Base-by-base conservation (phyloP, 2,797 vertebrate species). In the Poeciliopsis turneri region DNA sequence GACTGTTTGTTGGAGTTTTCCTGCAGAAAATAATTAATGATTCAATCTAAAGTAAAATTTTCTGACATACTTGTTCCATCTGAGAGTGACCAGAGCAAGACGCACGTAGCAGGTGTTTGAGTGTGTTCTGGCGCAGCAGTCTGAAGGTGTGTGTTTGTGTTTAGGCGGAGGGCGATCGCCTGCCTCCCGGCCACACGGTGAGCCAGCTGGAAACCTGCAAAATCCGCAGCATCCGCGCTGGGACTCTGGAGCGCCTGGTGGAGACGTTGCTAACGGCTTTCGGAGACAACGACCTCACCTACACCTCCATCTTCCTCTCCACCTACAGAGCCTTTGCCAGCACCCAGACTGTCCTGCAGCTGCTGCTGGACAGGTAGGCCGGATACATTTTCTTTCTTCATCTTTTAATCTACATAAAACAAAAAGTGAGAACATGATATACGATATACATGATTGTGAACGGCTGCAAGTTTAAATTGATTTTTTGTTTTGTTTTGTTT, bases 201-300 rank as follows among this genome's bases (percentile, higher is more conserved):
- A 98, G 97, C 92, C 98, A 98, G 85, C 94, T 97, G 53, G 97
- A 99, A 90, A 99, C 98, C 1, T 97, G 96, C 92, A 98, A 98
- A 89, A 98, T 98, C 91, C 96, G 98, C 84, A 97, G 97, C 39
- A 99, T 99, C 80, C 97, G 97, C 5, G 97, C 97, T 1, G 98
- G 98, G 76, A 98, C 97, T 0, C 89, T 99, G 94, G 97, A 97
- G 91, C 97, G 97, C 49, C 96, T 99, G 78, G 98, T 99, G 90
- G 98, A 99, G 93, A 99, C 97, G 28, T 92, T 99, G 77, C 85
- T 99, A 80, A 98, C 97, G 0, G 97, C 98, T 0, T 97, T 97
- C 25, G 97, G 97, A 33, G 97, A 99, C 95, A 98, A 98, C 0
- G 98, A 99, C 93, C 97, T 97, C 85, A 98, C 97, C 68, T 99